Evolutionary conservation across 1,140 invertebrate species (phyloP).

Genomic region (Ptiloglossa arizonensis): DNA sequence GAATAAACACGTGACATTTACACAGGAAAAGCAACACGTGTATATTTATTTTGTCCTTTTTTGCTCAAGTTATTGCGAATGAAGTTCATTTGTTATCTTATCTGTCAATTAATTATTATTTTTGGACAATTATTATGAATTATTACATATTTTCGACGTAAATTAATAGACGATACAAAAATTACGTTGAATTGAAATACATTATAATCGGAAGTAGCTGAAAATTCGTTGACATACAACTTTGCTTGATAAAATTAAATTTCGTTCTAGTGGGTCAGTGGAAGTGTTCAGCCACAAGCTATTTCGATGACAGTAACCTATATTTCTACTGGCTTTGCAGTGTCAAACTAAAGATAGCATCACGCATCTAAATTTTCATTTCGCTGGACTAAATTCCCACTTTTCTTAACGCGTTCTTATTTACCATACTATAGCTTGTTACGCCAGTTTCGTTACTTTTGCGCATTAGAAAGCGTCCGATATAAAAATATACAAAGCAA

Average conservation of each 20-base stretch:
- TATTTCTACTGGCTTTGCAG: conserved; percentile 65
- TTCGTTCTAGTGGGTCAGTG: conserved; percentile 54
- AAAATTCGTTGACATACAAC: conserved; percentile 7
- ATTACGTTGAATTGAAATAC: not conserved
- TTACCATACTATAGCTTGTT: not conserved
- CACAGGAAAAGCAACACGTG: not conserved
- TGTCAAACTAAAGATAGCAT: conserved; percentile 66
- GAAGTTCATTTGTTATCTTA: not conserved
- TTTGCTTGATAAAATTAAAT: conserved; percentile 49
- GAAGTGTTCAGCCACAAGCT: conserved; percentile 57
- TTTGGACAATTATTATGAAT: not conserved
- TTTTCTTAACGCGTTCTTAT: conserved; percentile 7
- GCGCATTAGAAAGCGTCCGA: conserved; percentile 1
- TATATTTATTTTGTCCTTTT: not conserved
- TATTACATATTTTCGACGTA: not conserved
- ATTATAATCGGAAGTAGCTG: not conserved
- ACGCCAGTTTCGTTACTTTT: not conserved
- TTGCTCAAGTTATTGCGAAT: not conserved
- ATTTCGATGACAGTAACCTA: conserved; percentile 67
- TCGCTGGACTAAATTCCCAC: conserved; percentile 60
- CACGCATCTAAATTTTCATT: conserved; percentile 69
- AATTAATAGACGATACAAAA: not conserved
- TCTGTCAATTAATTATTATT: too few relatives aligned
- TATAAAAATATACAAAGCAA: not conserved
- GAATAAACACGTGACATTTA: conserved; percentile 1